Base-by-base conservation (phyloP, 2,888 invertebrate genomes). In the Zaprionus obscuricornis region DNA sequence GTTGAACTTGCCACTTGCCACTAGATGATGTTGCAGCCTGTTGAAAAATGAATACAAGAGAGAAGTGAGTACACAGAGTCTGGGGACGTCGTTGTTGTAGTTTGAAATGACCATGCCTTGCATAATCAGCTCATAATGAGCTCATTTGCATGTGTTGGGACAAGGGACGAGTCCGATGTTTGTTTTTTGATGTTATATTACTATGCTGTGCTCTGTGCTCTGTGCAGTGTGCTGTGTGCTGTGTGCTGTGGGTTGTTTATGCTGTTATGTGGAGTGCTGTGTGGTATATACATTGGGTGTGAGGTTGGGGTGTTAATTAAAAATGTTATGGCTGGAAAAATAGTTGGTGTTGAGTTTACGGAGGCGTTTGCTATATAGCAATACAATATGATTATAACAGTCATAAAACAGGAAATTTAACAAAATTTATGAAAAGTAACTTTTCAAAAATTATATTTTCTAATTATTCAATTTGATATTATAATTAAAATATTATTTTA, bases 51-150 rank as follows among this genome's bases (percentile, higher is more conserved):
- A 43, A 46, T 24, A 11, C 20, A 27, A 33, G 34, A 29, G n/a
- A n/a, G n/a, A n/a, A n/a, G n/a, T n/a, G n/a, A n/a, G n/a, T n/a
- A n/a, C 22, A 24, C 33, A 16, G 31, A 26, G 34, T 29, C 31
- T 13, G 75, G 43, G 66, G 29, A 62, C 36, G 49, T 57, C 47
- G 42, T 40, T 42, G 42, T 34, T 11, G 42, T 3, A 29, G 17
- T 18, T 17, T 22, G 49, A 42, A 49, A 34, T 60, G 40, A 47
- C 37, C 59, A 46, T 54, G 46, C 54, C 62, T 77, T 72, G 66
- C 75, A 78, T 72, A 77, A 77, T 77, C 74, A 64, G 57, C 56
- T 39, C 74, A 64, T 77, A 77, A 77, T 74, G 78, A 77, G 78
- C 69, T 72, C 72, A 77, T 77, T 77, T 82, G 46, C 78, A 77